Conservation (phyloP, 2,888 invertebrate genomes). For the Ophraella communa region DNA sequence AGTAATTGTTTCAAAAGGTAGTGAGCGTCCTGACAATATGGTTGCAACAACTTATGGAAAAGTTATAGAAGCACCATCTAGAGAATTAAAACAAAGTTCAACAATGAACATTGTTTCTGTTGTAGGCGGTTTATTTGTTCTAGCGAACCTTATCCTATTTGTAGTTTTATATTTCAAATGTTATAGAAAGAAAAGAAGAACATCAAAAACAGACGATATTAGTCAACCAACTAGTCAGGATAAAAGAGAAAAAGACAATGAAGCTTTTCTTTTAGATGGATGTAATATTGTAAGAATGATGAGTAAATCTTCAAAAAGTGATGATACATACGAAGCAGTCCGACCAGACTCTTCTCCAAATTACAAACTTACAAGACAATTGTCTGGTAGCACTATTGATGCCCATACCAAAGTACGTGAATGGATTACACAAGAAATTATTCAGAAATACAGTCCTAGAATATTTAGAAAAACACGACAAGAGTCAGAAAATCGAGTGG, state of each 20-base stretch:
- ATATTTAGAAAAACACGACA: constrained; percentile 65
- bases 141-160: constrained; percentile 76
- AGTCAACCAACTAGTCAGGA: constrained; percentile 46
- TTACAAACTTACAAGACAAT: constrained; percentile 73
- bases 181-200: constrained; percentile 63
- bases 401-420: constrained; percentile 86
- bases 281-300: constrained; percentile 68
- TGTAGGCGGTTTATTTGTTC: constrained; percentile 73
- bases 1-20: constrained; percentile 31
- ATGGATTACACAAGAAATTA: constrained; percentile 84
- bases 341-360: constrained; percentile 65
- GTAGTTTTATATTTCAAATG: constrained; percentile 72
- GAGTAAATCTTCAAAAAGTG: constrained; percentile 60
- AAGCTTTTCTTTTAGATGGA: constrained; percentile 59
- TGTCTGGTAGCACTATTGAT: constrained; percentile 82
- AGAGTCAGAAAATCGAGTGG: constrained; percentile 45
- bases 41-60: constrained; percentile 46
- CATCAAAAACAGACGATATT: constrained; percentile 54
- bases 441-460: constrained; percentile 73
- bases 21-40: constrained; percentile 40
- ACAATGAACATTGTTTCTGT: constrained; percentile 69
- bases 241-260: constrained; percentile 57
- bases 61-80: constrained; percentile 57
- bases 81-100: constrained; percentile 52
- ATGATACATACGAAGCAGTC: constrained; percentile 63